phyloP scores from a whole-genome alignment of 2,888 invertebrate species.

The Lasioglossum figueresi region DNA sequence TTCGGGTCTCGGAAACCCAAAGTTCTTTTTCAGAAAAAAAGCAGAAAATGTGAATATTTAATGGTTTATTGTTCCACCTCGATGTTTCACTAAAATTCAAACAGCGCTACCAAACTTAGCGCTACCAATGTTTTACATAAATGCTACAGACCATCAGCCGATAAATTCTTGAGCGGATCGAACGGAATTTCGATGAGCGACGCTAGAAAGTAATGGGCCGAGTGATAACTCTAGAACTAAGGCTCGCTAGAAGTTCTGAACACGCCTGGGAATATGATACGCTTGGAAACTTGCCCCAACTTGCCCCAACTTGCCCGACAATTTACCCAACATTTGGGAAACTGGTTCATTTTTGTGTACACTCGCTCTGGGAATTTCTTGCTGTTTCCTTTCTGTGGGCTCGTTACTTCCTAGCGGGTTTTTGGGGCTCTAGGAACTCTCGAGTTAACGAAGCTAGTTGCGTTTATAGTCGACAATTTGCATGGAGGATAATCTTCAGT shows the following conservation, averaged over 20 bases:
- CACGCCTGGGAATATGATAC: slow-evolving; percentile 8
- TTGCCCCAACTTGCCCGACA: neutral
- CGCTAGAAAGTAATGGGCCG: neutral
- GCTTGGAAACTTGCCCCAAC: neutral
- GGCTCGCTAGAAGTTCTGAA: neutral
- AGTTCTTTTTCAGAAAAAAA: too few species aligned
- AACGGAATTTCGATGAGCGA: neutral
- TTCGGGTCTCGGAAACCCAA: too few species aligned
- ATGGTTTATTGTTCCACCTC: too few species aligned
- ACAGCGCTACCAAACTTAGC: too few species aligned
- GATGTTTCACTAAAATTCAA: too few species aligned
- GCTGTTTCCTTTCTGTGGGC: neutral
- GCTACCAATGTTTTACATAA: neutral
- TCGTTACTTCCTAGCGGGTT: neutral
- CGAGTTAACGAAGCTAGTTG: neutral
- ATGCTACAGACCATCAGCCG: neutral
- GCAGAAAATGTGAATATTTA: too few species aligned
- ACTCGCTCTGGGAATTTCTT: neutral
- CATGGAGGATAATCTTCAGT: neutral
- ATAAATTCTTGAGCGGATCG: neutral
- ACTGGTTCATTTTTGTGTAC: slow-evolving; percentile 9
- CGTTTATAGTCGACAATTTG: neutral
- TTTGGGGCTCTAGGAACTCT: neutral
- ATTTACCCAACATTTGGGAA: neutral
- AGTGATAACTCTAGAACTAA: neutral